A percentile compares a stretch with the other conserved stretches of the same genome.
Evolutionary conservation across 2,888 invertebrate genomes (phyloP).

Genomic region (Girardia tigrina): DNA sequence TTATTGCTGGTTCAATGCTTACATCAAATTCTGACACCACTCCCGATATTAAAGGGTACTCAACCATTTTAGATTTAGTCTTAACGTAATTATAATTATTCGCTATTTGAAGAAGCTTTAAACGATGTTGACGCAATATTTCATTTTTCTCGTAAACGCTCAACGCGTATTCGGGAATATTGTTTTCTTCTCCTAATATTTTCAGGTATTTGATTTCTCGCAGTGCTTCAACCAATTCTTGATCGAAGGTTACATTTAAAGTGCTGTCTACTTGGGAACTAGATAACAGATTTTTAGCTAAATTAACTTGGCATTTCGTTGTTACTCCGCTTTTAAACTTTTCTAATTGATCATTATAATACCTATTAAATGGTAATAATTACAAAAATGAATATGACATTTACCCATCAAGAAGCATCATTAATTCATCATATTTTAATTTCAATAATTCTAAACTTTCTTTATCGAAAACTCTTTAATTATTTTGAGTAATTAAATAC

Average conservation of each 20-base stretch:
- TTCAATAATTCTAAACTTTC: constrained; percentile 4
- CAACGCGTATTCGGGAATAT: constrained; percentile 56
- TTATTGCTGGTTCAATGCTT: constrained; percentile 28
- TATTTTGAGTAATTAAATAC: neutral
- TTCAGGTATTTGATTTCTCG: constrained; percentile 77
- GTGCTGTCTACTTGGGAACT: constrained; percentile 16
- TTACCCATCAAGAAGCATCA: constrained; percentile 21
- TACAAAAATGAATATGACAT: no score
- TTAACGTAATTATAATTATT: constrained; percentile 70
- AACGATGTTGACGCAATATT: constrained; percentile 62
- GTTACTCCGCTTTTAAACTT: no score
- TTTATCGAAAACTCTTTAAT: neutral
- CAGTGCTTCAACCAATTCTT: constrained; percentile 60
- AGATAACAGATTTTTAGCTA: neutral
- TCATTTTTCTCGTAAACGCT: constrained; percentile 66
- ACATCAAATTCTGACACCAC: constrained; percentile 72
- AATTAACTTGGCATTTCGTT: no score
- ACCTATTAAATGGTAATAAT: no score
- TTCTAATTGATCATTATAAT: no score
- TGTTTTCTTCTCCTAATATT: constrained; percentile 60
- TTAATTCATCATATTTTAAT: constrained; percentile 6
- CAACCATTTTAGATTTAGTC: constrained; percentile 67
- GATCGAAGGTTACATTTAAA: constrained; percentile 32
- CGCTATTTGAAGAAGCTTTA: constrained; percentile 48
- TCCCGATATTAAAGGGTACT: constrained; percentile 67